Base-by-base conservation (phyloP, 64 coral and sea anemone species). In the Stichodactyla mertensii region DNA sequence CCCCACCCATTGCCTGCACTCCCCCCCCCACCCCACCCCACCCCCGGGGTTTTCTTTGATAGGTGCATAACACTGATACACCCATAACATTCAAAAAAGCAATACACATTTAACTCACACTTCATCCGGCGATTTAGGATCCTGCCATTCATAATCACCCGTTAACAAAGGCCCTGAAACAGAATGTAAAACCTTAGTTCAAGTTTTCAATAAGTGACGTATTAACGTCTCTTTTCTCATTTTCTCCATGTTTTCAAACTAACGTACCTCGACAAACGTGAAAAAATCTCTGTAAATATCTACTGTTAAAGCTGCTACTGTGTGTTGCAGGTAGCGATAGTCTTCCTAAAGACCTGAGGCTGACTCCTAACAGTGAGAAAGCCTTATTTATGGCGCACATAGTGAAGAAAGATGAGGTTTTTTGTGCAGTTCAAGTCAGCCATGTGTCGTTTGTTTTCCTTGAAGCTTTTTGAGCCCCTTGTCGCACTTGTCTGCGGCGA, bases 51-150 rank as follows among this genome's bases (percentile, higher is more conserved):
- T 36, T 36, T 1, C 0, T 36, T 36, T 36, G 31, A 36, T 36
- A 36, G 31, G 31, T 36, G 31, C 31, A 36, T 36, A 36, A 36
- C 31, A 36, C 2, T 36, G 31, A 36, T 2, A 36, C 31, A 36
- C 31, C 31, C 31, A 36, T 36, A 36, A 36, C 31, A 36, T 36
- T 36, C 31, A 36, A 1, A 36, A 36, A 7, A 57, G 56, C 56
- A 10, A 8, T 27, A 13, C 10, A n/a, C n/a, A n/a, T n/a, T n/a
- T n/a, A 51, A 91, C 95, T 87, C 67, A 99, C 97, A 99, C 90
- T 92, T 99, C 93, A 92, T 99, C 97, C 45, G 90, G 93, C 16
- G 97, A 99, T 54, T 95, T 99, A 6, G 97, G 90, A 57, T 99
- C 93, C 90, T 99, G 58, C 88, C 88, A 95, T 89, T 99, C 97